phyloP scores from a whole-genome alignment of 1,140 invertebrate species.

The Formica exsecta region DNA sequence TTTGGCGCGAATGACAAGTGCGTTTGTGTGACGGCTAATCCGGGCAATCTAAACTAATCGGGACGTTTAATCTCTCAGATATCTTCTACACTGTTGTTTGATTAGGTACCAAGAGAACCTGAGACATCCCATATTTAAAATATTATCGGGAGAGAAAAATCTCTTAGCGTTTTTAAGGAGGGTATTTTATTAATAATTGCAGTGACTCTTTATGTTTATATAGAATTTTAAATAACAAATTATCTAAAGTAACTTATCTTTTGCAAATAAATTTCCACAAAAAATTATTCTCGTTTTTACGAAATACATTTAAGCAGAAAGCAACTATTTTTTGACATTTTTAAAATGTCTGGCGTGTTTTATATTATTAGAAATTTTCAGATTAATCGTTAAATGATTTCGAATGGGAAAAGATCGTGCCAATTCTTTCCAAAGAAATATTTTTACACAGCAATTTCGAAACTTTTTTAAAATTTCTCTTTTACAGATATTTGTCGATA shows the following conservation, averaged over 20 bases:
- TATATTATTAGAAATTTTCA: not conserved
- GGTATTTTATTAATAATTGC: not conserved
- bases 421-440: not conserved
- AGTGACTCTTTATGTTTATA: not conserved
- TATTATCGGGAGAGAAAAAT: not conserved
- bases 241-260: not conserved
- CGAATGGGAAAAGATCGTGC: not conserved
- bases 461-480: not conserved
- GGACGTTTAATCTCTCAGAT: slow-evolving; percentile 8
- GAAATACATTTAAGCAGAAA: not conserved
- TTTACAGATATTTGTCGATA: not conserved
- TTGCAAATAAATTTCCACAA: not conserved
- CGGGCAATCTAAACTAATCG: slow-evolving; percentile 16
- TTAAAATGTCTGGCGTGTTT: not conserved
- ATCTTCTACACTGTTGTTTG: slow-evolving; percentile 8
- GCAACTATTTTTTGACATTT: not conserved
- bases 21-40: slow-evolving; percentile 23
- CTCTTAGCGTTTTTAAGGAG: not conserved
- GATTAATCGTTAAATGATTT: not conserved
- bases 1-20: slow-evolving; percentile 18
- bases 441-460: not conserved
- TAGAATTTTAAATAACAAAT: not conserved
- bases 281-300: not conserved
- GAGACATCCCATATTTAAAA: not conserved
- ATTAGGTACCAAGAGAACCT: not conserved